A percentile compares a stretch with the other conserved stretches of the same genome.
Conservation (phyloP, 1,140 invertebrate species). For the Pogonomyrmex barbatus region DNA sequence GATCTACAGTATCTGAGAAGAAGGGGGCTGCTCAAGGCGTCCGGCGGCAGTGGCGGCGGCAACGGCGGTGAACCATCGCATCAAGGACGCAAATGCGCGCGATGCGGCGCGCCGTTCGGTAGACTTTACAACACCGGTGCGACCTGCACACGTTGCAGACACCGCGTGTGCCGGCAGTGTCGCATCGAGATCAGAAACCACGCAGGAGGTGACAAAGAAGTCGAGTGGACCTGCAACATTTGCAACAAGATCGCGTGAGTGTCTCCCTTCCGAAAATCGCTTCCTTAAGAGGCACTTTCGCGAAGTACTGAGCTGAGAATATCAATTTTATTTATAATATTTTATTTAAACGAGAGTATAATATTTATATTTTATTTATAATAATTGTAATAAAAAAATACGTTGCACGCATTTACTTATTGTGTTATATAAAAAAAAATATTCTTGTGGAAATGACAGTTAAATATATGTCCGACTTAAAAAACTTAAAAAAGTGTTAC, state of each 20-base stretch:
- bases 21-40: constrained; percentile 87
- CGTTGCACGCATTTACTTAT: background rate
- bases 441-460: background rate
- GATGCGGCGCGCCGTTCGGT: constrained; percentile 90
- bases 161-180: constrained; percentile 91
- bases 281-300: too few species aligned
- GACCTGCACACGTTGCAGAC: constrained; percentile 89
- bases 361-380: background rate
- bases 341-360: too few species aligned
- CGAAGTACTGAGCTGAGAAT: background rate
- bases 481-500: background rate
- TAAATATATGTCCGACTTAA: background rate
- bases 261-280: too few species aligned
- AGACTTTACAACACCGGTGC: constrained; percentile 92
- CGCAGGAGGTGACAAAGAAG: constrained; percentile 81
- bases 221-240: constrained; percentile 91
- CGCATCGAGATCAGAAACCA: constrained; percentile 86
- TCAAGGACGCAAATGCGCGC: constrained; percentile 88
- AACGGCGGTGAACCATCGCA: constrained; percentile 79
- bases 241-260: constrained; percentile 92
- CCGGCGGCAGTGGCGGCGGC: constrained; percentile 54
- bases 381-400: background rate
- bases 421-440: background rate
- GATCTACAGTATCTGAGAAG: constrained; percentile 88
- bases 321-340: background rate